Percentiles rank a stretch among this genome's conserved stretches.
These are phyloP conservation scores for Ramphastos sulfuratus DNA, from an alignment of 2,113 vertebrate species.

Conservation along the genomic window DNA sequence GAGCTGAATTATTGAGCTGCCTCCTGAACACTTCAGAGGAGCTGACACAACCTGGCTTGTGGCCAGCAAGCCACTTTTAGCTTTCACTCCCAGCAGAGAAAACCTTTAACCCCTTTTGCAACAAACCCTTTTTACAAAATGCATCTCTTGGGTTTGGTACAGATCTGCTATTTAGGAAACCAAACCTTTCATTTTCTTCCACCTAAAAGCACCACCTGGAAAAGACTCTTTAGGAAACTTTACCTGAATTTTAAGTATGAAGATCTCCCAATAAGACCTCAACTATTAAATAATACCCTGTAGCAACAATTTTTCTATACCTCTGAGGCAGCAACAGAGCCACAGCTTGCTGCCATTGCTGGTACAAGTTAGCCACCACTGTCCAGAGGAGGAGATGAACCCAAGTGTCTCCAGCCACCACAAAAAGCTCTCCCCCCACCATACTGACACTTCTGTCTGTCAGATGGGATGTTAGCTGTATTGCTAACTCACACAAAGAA, in stretches of 20 bases:
- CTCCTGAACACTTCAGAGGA: neutral
- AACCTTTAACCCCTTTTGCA: neutral
- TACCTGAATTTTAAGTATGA: neutral
- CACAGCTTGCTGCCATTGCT: neutral
- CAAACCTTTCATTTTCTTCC: neutral
- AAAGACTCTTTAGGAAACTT: neutral
- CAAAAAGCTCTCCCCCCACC: neutral
- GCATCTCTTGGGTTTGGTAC: rapidly evolving
- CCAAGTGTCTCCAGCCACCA: neutral
- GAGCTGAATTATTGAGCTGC: slow-evolving; percentile 35
- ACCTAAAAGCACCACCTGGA: neutral
- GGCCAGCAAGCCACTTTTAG: neutral
- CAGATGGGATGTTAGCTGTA: neutral
- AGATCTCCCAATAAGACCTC: neutral
- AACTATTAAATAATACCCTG: neutral
- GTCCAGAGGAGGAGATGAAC: neutral
- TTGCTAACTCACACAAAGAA: neutral
- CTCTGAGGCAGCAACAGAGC: neutral
- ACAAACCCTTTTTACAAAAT: neutral
- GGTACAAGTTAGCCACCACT: neutral
- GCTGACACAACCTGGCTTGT: neutral
- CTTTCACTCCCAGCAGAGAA: neutral
- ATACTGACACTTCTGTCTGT: neutral
- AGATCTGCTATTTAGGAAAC: neutral
- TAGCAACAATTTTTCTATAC: neutral